Base-by-base conservation (phyloP, 2,113 vertebrate genomes). In the Nothoprocta perdicaria region DNA sequence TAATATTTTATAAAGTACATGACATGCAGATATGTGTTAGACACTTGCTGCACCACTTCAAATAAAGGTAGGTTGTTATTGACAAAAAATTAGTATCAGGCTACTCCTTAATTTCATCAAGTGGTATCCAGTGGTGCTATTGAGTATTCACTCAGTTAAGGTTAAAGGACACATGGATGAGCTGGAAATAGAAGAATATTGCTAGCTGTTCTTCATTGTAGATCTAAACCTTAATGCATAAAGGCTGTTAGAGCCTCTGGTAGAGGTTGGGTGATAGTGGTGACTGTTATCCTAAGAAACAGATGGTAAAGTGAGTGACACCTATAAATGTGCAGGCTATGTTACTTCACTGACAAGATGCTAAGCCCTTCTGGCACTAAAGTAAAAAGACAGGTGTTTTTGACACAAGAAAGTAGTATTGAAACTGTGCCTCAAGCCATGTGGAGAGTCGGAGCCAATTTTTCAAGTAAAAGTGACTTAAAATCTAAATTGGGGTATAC, bases 271-370 rank as follows among this genome's bases (percentile, higher is more conserved):
- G 73, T 95, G 95, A 95, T 96, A 95, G 93, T 96, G 89, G 95
- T 94, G 95, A 90, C 94, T 97, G 92, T 97, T 98, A 97, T 98
- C 97, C 97, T 95, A 90, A 96, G 93, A 95, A 98, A 96, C 98
- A 97, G 97, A 97, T 97, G 97, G 97, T 65, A 85, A 93, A 96
- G 92, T 96, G 97, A 97, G 96, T 97, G 97, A 96, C 96, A 97
- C 95, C 96, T 97, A 97, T 97, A 97, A 98, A 97, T 97, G 97
- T 96, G 92, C 96, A 97, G 95, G 91, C 96, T 96, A 92, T 96
- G 95, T 97, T 95, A 96, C 92, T 97, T 98, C 95, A 80, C 93
- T 97, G 97, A 97, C 96, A 97, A 97, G 96, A 97, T 97, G 96
- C 95, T 97, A 97, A 98, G 96, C 94, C 96, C 96, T 97, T 95